phyloP scores from a whole-genome alignment of 1,140 invertebrate genomes.

The Sweltsa coloradensis region DNA sequence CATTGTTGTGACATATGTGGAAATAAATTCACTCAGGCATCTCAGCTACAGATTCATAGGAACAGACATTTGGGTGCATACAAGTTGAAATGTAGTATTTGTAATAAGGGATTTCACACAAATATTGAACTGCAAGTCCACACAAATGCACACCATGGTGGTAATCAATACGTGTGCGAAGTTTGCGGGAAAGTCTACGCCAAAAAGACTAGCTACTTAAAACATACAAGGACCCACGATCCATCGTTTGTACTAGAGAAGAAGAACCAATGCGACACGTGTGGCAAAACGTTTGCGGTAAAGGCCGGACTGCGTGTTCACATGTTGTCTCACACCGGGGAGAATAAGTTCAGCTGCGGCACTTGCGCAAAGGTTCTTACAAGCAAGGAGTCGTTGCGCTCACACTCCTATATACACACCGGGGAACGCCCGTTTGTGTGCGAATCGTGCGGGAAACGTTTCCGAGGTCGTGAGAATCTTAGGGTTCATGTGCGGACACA shows the following conservation, averaged over 20 bases:
- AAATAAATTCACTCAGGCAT: constrained; percentile 28
- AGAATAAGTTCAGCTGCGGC: constrained; percentile 45
- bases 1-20: constrained; percentile 31
- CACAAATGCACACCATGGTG: constrained; percentile 37
- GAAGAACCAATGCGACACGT: constrained; percentile 27
- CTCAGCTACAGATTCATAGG: constrained; percentile 24
- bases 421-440: constrained; percentile 40
- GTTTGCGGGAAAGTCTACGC: constrained; percentile 33
- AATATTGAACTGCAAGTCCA: constrained; percentile 27
- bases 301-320: constrained; percentile 27
- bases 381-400: constrained; percentile 66
- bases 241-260: constrained; percentile 29
- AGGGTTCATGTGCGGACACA: constrained; percentile 32
- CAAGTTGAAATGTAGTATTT: constrained; percentile 44
- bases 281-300: constrained; percentile 23
- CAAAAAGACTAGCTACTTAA: constrained; percentile 26
- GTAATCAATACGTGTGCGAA: constrained; percentile 5
- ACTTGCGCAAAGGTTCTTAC: constrained; percentile 59
- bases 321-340: constrained; percentile 32
- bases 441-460: constrained; percentile 35
- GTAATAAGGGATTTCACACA: constrained; percentile 36
- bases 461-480: constrained; percentile 23
- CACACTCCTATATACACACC: constrained; percentile 67
- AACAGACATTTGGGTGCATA: constrained; percentile 41
- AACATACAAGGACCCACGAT: constrained; percentile 21